These are phyloP conservation scores for Rhynchonycteris naso DNA, from an alignment of 2,797 vertebrate species.

Conservation along the genomic window DNA sequence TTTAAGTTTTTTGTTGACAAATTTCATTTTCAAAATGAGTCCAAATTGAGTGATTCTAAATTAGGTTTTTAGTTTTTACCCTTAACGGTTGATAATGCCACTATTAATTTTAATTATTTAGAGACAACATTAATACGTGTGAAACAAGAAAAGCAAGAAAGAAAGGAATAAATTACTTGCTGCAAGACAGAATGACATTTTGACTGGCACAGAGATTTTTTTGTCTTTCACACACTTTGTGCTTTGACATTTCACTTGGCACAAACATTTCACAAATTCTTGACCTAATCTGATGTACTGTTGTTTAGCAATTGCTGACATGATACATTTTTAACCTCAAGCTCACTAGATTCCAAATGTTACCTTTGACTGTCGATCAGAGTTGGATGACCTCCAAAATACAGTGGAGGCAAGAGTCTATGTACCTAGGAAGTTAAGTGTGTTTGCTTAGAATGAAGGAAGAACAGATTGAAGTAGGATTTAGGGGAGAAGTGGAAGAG, in stretches of 20 bases:
- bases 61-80: slow-evolving; percentile 69
- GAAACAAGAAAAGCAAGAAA: slow-evolving; percentile 57
- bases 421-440: slow-evolving; percentile 23
- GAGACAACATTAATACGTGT: slow-evolving; percentile 58
- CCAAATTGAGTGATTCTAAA: slow-evolving; percentile 68
- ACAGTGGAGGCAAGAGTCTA: slow-evolving; percentile 34
- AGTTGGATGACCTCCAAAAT: slow-evolving; percentile 66
- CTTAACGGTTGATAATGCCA: slow-evolving; percentile 63
- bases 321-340: slow-evolving; percentile 77
- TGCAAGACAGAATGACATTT: slow-evolving; percentile 77
- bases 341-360: slow-evolving; percentile 70
- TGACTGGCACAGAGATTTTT: slow-evolving; percentile 72
- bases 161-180: slow-evolving; percentile 74
- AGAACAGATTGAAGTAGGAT: neutral
- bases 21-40: slow-evolving; percentile 68
- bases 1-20: slow-evolving; percentile 66
- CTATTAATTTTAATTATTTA: slow-evolving; percentile 77
- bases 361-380: slow-evolving; percentile 71
- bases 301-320: slow-evolving; percentile 76
- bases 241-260: slow-evolving; percentile 81
- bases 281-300: slow-evolving; percentile 78
- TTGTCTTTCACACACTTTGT: slow-evolving; percentile 71
- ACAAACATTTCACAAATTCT: slow-evolving; percentile 79
- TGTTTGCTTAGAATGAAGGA: slow-evolving; percentile 49
- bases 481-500: neutral